Evolutionary conservation across 2,797 vertebrate genomes (phyloP), one percentile per base, ranked within the genome.

Genomic region (Channa striata): DNA sequence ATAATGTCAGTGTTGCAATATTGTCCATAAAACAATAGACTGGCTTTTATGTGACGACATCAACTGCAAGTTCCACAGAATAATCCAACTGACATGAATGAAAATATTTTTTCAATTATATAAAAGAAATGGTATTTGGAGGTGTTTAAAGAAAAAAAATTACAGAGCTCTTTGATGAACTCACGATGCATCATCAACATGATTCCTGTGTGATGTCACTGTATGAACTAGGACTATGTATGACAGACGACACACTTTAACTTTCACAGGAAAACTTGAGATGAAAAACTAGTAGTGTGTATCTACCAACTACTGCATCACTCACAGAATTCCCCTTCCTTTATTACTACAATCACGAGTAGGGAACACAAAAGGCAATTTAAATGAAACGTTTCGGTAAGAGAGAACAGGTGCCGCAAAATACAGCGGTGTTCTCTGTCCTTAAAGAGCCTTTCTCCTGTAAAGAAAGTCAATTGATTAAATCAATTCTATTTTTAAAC

Each of bases 161-260:
- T 56, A 43, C 63, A 5, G 2, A 57, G 43, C 56, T 65, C 20
- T 44, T 59, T 63, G 25, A 69, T 25, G 34, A 46, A 33, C 43
- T 56, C 13, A 25, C 21, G 37, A 66, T 0, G 2, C n/a, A 42
- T 42, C 49, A 33, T 57, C n/a, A 59, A 37, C 46, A 67, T 1
- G 34, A 3, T 33, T 59, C 20, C 14, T 63, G 36, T 59, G 37
- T 33, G 33, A 52, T 20, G 57, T 48, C 17, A 53, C 37, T 19
- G 5, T 33, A 51, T 34, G 57, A 53, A 66, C 23, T 48, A 11
- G 17, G 17, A 66, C 13, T 8, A 30, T 58, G 40, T 56, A 30
- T 30, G 25, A 30, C 6, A 30, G 10, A 13, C 14, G 23, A 77
- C 30, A 44, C 10, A 2, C 36, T n/a, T n/a, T 14, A 14, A 47